A percentile compares a stretch with the other conserved stretches of the same genome.
Evolutionary conservation across 1,140 invertebrate species (phyloP).

Genomic region (Bradysia coprophila): DNA sequence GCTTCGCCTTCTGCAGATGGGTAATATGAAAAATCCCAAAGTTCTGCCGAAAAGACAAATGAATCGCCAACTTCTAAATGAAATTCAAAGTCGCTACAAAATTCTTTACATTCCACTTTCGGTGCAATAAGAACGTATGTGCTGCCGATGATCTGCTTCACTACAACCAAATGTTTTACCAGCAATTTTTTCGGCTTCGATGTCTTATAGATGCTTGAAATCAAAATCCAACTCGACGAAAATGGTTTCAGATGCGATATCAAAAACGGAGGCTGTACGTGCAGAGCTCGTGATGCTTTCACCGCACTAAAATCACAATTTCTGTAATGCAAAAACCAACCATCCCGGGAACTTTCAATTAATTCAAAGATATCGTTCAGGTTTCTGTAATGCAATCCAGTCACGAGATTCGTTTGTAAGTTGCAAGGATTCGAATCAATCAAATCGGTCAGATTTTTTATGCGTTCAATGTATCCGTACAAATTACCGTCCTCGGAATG

Average conservation of each 20-base stretch:
- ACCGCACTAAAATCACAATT: slow-evolving; percentile 49
- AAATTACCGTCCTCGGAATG: neutral
- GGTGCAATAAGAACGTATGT: neutral
- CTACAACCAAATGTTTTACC: neutral
- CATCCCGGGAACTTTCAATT: slow-evolving; percentile 11
- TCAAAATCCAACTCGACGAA: neutral
- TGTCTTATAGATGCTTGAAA: neutral
- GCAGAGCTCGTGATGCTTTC: slow-evolving; percentile 9
- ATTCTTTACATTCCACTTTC: neutral
- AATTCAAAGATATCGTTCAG: neutral
- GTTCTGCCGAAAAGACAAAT: neutral
- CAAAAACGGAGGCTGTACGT: neutral
- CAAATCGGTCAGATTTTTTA: neutral
- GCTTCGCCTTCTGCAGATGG: neutral
- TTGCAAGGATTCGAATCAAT: neutral
- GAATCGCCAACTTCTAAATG: neutral
- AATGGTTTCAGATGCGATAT: neutral
- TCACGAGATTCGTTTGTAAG: neutral
- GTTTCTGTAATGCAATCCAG: neutral
- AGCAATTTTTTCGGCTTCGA: neutral
- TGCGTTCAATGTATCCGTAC: neutral
- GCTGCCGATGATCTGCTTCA: neutral
- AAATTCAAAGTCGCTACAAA: neutral
- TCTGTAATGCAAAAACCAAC: slow-evolving; percentile 55
- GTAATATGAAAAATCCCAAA: neutral